Conservation (phyloP, 2,888 invertebrate species). For the Shargacucullia verbasci region DNA sequence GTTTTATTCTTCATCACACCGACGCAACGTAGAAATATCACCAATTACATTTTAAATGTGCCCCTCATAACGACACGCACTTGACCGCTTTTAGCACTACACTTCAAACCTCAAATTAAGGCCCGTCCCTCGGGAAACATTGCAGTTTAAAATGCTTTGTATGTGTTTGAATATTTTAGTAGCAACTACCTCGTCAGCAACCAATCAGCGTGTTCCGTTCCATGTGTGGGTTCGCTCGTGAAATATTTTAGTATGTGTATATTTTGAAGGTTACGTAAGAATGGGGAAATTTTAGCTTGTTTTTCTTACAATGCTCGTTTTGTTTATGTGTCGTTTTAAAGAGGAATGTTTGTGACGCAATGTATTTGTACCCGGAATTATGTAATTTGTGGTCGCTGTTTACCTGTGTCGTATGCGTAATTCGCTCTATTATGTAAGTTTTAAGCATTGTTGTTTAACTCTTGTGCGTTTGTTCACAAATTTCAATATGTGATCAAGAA, state of each 20-base stretch:
- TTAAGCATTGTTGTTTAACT: constrained; percentile 14
- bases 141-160: constrained; percentile 59
- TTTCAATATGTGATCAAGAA: constrained; percentile 39
- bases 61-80: constrained; percentile 48
- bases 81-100: constrained; percentile 58
- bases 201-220: constrained; percentile 50
- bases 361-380: constrained; percentile 35
- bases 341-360: constrained; percentile 32
- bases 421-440: constrained; percentile 27
- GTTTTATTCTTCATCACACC: too few species aligned
- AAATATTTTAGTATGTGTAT: constrained; percentile 37
- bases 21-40: constrained; percentile 20
- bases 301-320: constrained; percentile 46
- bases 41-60: constrained; percentile 46
- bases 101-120: constrained; percentile 60
- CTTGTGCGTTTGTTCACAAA: constrained; percentile 20
- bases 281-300: constrained; percentile 41
- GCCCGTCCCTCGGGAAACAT: constrained; percentile 51
- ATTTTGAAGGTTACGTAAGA: constrained; percentile 42
- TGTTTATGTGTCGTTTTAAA: constrained; percentile 25
- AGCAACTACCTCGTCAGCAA: constrained; percentile 46
- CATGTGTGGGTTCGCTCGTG: constrained; percentile 46
- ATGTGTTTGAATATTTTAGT: constrained; percentile 62
- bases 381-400: constrained; percentile 24
- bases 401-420: constrained; percentile 25